Percentiles rank a stretch among this genome's conserved stretches.
Evolutionary conservation across 2,797 vertebrate species (phyloP).

Genomic region (Apogon talboti): DNA sequence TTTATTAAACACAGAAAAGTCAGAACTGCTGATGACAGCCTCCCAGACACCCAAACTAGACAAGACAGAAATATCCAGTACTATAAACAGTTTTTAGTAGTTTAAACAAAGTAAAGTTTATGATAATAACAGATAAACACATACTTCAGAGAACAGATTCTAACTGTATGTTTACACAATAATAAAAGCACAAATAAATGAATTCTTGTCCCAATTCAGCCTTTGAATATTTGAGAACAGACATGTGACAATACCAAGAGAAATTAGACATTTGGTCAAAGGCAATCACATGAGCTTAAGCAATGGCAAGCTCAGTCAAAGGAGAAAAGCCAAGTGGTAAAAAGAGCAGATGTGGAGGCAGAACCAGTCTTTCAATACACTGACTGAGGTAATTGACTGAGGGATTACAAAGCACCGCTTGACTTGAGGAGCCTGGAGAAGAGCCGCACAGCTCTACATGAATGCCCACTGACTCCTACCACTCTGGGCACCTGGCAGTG

Average conservation of each 20-base stretch:
- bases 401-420: conserved; percentile 64
- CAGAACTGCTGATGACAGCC: no score
- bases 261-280: conserved; percentile 23
- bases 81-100: no score
- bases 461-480: conserved; percentile 43
- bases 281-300: conserved; percentile 3
- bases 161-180: no score
- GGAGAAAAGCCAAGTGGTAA: conserved; percentile 12
- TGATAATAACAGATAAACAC: background rate
- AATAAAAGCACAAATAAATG: background rate
- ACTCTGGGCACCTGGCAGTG: conserved; percentile 48
- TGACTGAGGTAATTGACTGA: conserved; percentile 65
- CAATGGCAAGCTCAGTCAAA: conserved; percentile 17
- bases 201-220: conserved; percentile 5
- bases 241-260: background rate
- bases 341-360: conserved; percentile 45
- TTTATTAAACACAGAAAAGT: no score
- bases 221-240: conserved; percentile 7
- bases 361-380: conserved; percentile 46
- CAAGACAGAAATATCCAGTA: no score
- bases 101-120: no score
- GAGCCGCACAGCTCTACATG: conserved; percentile 32
- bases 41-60: no score
- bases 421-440: conserved; percentile 49
- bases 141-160: background rate